Evolutionary conservation across 2,797 vertebrate species (phyloP).

Genomic region (Argentina silus): DNA sequence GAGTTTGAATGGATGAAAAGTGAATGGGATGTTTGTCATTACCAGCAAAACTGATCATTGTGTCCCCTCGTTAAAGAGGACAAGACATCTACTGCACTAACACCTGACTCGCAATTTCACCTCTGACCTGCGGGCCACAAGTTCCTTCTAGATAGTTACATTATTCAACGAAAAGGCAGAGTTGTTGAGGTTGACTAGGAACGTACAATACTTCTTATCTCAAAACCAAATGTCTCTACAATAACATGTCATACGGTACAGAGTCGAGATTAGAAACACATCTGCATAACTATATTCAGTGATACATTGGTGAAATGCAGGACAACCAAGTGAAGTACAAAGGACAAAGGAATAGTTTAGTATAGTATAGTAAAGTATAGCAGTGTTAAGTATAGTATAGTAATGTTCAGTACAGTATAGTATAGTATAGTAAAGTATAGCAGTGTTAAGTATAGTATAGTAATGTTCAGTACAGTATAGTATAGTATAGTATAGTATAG

Average conservation of each 20-base stretch:
- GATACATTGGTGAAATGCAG: too few relatives aligned
- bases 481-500: not conserved
- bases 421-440: not conserved
- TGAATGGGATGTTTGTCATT: slow-evolving; percentile 52
- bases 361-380: not conserved
- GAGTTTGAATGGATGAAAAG: slow-evolving; percentile 23
- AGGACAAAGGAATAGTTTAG: too few relatives aligned
- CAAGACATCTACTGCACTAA: slow-evolving; percentile 16
- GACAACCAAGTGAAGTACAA: too few relatives aligned
- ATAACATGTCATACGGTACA: too few relatives aligned
- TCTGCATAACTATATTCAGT: too few relatives aligned
- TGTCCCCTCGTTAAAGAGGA: slow-evolving; percentile 8
- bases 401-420: not conserved
- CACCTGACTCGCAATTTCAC: slow-evolving; percentile 22
- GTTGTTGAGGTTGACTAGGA: not conserved
- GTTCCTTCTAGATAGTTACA: not conserved
- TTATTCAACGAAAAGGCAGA: slow-evolving; percentile 1
- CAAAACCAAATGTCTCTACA: too few relatives aligned
- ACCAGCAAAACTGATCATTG: slow-evolving; percentile 56
- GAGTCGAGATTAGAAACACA: too few relatives aligned
- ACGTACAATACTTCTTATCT: too few relatives aligned
- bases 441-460: not conserved
- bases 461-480: not conserved
- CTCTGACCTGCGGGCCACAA: slow-evolving; percentile 32
- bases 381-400: too few relatives aligned